Base-by-base conservation (phyloP, 1,140 invertebrate species). In the Rhagoletis pomonella region DNA sequence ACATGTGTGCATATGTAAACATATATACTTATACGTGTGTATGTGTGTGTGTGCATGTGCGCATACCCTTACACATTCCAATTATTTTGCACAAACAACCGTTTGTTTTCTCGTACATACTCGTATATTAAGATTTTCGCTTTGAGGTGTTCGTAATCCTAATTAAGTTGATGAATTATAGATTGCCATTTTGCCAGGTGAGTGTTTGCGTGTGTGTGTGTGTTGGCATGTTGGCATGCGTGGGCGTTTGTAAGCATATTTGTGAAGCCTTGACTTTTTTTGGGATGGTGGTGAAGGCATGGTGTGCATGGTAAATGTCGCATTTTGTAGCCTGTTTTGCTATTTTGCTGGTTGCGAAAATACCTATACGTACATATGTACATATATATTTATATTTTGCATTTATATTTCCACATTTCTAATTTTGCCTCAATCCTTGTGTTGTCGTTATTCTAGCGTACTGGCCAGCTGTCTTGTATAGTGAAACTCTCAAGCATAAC, bases 151-250 rank as follows among this genome's bases (percentile, higher is more conserved):
- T 81, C 73, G 73, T 81, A 81, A 81, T 81, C 73, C 73, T 81
- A 81, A 81, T 81, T 81, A 81, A 81, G 73, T 81, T 81, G 73
- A 81, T 81, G 73, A 81, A 81, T 81, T 81, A 81, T 81, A 81
- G 47, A 81, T 81, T 81, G 73, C 17, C 73, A 81, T n/a, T 81
- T 81, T 55, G 73, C 47, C 47, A 81, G 17, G 47, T 17, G 44
- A n/a, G 47, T 3, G 10, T 19, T 6, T 19, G 39, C 2, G 5
- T 42, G 19, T 39, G 29, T 44, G 3, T 10, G 10, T 55, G 50
- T 55, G 29, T 29, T 29, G 29, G 29, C 29, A 29, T 29, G 29
- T 29, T 29, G 29, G 29, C 1, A 29, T 29, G 29, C 29, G 29
- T 29, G 29, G 29, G 29, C 29, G 1, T 29, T 29, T 29, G 29